Percentiles rank a stretch among this genome's conserved stretches.
Evolutionary conservation across 1,140 invertebrate species (phyloP).

Genomic region (Hypsibius dujardini): DNA sequence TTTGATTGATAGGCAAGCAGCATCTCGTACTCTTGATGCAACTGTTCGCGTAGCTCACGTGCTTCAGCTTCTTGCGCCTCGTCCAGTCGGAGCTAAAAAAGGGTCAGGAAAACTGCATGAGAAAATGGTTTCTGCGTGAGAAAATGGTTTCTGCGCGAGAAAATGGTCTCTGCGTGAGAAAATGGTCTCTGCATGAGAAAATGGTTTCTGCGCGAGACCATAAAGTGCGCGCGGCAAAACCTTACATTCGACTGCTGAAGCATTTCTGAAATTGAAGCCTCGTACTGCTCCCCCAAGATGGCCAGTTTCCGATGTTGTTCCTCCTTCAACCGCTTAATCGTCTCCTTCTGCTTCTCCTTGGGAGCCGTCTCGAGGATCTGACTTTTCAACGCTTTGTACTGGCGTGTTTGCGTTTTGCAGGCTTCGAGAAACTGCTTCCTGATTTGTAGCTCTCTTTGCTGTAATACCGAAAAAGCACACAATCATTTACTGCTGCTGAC

Average conservation of each 20-base stretch:
- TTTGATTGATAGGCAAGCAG: constrained; percentile 96
- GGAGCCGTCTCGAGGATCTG: constrained; percentile 80
- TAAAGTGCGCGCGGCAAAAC: no score
- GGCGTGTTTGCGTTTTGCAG: constrained; percentile 93
- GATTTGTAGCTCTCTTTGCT: constrained; percentile 97
- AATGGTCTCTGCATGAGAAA: constrained; percentile 12
- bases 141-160: constrained; percentile 18
- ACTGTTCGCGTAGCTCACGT: constrained; percentile 56
- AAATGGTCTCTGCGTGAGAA: constrained; percentile 20
- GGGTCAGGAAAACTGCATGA: constrained; percentile 16
- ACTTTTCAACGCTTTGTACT: constrained; percentile 94
- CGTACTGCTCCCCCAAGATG: constrained; percentile 89
- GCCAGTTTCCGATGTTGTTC: constrained; percentile 88
- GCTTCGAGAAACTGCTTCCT: constrained; percentile 96
- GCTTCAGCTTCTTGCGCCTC: constrained; percentile 81
- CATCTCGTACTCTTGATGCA: constrained; percentile 87
- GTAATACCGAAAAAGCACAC: constrained; percentile 27
- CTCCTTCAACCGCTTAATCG: constrained; percentile 89
- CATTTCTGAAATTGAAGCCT: constrained; percentile 96
- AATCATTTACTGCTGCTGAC: no score
- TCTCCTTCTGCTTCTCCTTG: constrained; percentile 81
- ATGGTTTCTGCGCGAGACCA: no score
- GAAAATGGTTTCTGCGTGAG: constrained; percentile 19
- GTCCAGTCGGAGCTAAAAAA: constrained; percentile 61
- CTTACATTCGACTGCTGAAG: constrained; percentile 84